Percentiles rank a stretch among this genome's conserved stretches.
Conservation (phyloP, 1,140 invertebrate species). For the Penaeus vannamei region DNA sequence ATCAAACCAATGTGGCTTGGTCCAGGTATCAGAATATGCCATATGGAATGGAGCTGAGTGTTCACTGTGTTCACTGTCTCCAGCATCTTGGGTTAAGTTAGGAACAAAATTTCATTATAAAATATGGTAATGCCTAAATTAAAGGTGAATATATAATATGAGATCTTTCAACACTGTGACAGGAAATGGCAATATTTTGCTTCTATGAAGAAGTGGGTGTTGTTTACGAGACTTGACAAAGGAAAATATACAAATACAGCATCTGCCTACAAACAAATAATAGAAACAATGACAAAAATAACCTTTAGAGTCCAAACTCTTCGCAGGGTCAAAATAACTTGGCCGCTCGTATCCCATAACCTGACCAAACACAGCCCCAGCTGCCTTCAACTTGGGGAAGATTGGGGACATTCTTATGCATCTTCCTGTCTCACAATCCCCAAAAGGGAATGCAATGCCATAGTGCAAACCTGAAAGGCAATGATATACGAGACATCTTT, state of each 20-base stretch:
- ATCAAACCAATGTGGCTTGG: conserved; percentile 95
- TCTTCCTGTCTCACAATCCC: conserved; percentile 75
- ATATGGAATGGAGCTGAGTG: conserved; percentile 67
- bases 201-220: no score
- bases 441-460: conserved; percentile 85
- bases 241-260: no score
- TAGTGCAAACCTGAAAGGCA: conserved; percentile 79
- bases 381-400: conserved; percentile 90
- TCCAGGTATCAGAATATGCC: conserved; percentile 71
- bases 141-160: no score
- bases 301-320: not conserved
- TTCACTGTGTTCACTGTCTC: conserved; percentile 18
- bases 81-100: conserved; percentile 20
- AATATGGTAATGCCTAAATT: not conserved
- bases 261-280: no score
- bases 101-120: not conserved
- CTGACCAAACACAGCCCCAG: conserved; percentile 97
- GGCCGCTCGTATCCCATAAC: conserved; percentile 99
- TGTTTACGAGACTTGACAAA: no score
- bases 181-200: no score
- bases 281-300: no score
- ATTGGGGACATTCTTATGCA: conserved; percentile 97
- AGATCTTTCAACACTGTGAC: no score
- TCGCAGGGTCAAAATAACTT: conserved; percentile 84
- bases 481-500: conserved; percentile 69